These are phyloP conservation scores for Rhyacophila brunnea DNA, from an alignment of 1,140 invertebrate genomes.

Conservation along the genomic window DNA sequence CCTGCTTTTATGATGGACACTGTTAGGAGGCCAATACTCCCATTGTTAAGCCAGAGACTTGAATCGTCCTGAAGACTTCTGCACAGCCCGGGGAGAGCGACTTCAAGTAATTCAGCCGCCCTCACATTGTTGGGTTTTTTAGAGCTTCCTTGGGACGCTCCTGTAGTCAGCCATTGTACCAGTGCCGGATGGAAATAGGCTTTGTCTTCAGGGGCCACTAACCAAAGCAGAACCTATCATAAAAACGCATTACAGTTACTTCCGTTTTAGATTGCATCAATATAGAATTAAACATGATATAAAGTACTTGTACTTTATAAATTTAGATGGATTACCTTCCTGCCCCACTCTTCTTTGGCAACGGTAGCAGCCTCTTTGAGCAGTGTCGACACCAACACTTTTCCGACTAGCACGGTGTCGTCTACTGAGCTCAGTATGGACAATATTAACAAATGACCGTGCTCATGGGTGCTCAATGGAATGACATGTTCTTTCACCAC, in stretches of 20 bases:
- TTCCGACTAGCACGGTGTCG: conserved; percentile 87
- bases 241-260: no score
- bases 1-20: conserved; percentile 68
- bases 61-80: conserved; percentile 62
- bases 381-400: conserved; percentile 76
- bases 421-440: conserved; percentile 88
- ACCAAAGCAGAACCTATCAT: conserved; percentile 76
- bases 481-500: conserved; percentile 80
- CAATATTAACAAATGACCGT: conserved; percentile 80
- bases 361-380: conserved; percentile 70
- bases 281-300: no score
- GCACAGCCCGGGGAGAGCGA: conserved; percentile 64
- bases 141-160: conserved; percentile 67
- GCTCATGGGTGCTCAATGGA: conserved; percentile 79
- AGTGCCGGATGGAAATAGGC: conserved; percentile 73
- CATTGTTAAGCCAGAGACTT: conserved; percentile 66
- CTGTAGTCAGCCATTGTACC: conserved; percentile 68
- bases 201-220: conserved; percentile 76
- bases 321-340: conserved; percentile 51
- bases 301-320: no score
- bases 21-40: conserved; percentile 68
- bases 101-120: conserved; percentile 70
- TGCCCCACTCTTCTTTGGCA: conserved; percentile 70
- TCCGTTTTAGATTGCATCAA: no score
- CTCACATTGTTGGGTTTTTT: conserved; percentile 78